These are phyloP conservation scores for Pomacea canaliculata DNA, from an alignment of 2,888 invertebrate genomes.

Conservation along the genomic window DNA sequence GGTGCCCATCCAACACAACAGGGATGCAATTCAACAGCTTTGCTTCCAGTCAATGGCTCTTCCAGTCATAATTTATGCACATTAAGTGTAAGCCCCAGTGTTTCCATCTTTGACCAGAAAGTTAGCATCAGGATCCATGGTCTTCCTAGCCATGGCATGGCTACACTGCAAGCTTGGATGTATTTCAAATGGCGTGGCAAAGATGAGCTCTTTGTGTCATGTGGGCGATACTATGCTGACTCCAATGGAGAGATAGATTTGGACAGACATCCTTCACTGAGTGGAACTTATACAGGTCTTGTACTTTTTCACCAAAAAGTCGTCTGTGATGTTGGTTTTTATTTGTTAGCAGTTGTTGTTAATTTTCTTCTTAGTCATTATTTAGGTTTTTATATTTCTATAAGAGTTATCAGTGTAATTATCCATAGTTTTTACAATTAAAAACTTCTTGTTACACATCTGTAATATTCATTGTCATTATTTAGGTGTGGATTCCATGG, in stretches of 20 bases:
- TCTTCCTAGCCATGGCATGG: not conserved
- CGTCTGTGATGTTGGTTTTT: not conserved
- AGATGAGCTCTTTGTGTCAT: constrained; percentile 2
- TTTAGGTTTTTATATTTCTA: not conserved
- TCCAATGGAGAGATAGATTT: constrained; percentile 19
- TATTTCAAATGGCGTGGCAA: not conserved
- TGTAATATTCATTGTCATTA: not conserved
- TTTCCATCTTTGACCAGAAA: not conserved
- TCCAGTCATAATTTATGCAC: too few relatives aligned
- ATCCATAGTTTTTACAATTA: too few relatives aligned
- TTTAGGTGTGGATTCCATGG: constrained; percentile 56
- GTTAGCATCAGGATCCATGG: not conserved
- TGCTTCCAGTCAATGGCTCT: too few relatives aligned
- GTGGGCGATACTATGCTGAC: constrained; percentile 24
- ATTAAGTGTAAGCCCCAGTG: not conserved
- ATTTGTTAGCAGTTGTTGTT: not conserved
- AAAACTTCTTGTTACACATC: not conserved
- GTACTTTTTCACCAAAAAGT: too few relatives aligned
- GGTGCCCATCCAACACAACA: too few relatives aligned
- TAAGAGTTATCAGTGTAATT: not conserved
- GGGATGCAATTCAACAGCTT: too few relatives aligned
- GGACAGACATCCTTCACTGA: constrained; percentile 9
- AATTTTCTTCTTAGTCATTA: too few relatives aligned
- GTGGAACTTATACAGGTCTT: constrained; percentile 26
- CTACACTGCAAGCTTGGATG: not conserved